Conservation (phyloP, 1,140 invertebrate species). For the Thrips palmi region DNA sequence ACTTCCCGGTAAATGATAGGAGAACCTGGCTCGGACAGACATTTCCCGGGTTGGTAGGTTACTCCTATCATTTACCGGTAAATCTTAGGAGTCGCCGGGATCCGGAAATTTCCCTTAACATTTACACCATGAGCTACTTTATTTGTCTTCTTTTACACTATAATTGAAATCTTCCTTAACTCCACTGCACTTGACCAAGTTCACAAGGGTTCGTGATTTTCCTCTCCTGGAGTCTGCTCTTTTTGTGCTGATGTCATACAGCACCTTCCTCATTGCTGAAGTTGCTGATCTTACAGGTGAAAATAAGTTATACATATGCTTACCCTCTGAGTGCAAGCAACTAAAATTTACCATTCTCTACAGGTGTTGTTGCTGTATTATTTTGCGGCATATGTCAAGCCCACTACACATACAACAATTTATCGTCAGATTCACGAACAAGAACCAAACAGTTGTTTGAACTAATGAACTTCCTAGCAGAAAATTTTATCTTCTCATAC, state of each 20-base stretch:
- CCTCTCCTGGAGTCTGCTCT: slow-evolving; percentile 90
- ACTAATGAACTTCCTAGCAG: slow-evolving; percentile 87
- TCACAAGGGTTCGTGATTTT: slow-evolving; percentile 83
- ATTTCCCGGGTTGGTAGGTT: too few relatives aligned
- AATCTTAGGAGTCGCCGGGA: too few relatives aligned
- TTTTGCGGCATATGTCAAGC: slow-evolving; percentile 99
- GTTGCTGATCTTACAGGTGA: slow-evolving; percentile 83
- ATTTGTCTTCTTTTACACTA: slow-evolving; percentile 7
- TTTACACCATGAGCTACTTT: too few relatives aligned
- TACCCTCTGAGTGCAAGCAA: background rate
- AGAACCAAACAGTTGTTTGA: slow-evolving; percentile 93
- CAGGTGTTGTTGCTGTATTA: slow-evolving; percentile 84
- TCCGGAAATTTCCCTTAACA: too few relatives aligned
- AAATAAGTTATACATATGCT: slow-evolving; percentile 10
- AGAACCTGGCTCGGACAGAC: too few relatives aligned
- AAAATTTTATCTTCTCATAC: slow-evolving; percentile 98
- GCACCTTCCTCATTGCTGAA: slow-evolving; percentile 91
- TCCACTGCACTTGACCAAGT: slow-evolving; percentile 68
- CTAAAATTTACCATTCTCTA: slow-evolving; percentile 18
- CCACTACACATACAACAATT: slow-evolving; percentile 97
- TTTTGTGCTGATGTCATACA: slow-evolving; percentile 96
- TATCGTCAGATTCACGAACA: slow-evolving; percentile 70
- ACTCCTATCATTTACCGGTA: too few relatives aligned
- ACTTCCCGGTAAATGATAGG: too few relatives aligned
- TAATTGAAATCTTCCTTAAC: slow-evolving; percentile 22